Evolutionary conservation across 2,797 vertebrate genomes (phyloP).

Genomic region (Corythornis leucogaster): DNA sequence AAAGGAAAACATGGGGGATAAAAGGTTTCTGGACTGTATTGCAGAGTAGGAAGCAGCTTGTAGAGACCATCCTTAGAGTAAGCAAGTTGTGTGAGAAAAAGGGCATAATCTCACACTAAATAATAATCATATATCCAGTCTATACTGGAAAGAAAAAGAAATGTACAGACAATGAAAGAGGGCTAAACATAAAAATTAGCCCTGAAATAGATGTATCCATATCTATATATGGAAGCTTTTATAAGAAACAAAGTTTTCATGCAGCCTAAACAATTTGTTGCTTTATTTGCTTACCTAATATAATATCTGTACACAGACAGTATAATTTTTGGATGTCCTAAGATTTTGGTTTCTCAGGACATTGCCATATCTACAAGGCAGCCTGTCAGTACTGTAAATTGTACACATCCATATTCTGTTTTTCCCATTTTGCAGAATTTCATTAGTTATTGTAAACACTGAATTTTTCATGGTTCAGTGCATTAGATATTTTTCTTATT

Average conservation of each 20-base stretch:
- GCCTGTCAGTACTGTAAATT: neutral
- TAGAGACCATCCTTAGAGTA: neutral
- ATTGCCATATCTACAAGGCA: rapidly evolving
- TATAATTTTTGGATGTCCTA: neutral
- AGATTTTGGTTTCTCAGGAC: neutral
- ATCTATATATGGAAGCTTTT: neutral
- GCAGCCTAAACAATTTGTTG: neutral
- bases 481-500: neutral
- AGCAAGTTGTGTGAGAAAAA: neutral
- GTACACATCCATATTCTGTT: neutral
- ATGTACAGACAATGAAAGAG: neutral
- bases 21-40: neutral
- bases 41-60: neutral
- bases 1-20: neutral
- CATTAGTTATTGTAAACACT: neutral
- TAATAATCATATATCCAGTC: neutral
- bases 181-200: neutral
- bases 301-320: rapidly evolving
- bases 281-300: neutral
- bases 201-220: neutral
- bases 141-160: neutral
- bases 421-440: neutral
- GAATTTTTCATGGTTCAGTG: neutral
- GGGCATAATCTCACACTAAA: neutral
- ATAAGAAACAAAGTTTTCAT: neutral